phyloP scores from a whole-genome alignment of 2,888 invertebrate species.

The Agriopis leucophaearia region DNA sequence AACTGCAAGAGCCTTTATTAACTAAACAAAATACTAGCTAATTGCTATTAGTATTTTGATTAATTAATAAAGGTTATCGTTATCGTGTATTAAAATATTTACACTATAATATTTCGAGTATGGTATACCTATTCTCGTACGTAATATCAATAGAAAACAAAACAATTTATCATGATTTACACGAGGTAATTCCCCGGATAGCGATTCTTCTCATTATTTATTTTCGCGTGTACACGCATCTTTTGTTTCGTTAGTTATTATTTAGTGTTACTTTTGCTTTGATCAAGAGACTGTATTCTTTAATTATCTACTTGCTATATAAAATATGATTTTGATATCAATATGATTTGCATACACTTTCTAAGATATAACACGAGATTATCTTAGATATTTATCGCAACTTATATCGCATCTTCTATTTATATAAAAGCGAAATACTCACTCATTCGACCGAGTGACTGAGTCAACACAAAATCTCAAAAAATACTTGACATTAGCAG shows the following conservation, averaged over 20 bases:
- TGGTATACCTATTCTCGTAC: not conserved
- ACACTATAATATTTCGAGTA: not conserved
- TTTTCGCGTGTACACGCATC: conserved; percentile 38
- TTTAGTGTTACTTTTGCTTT: conserved; percentile 30
- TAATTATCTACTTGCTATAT: not conserved
- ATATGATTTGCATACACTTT: not conserved
- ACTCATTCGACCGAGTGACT: too few relatives aligned
- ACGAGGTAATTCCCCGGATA: conserved; percentile 43
- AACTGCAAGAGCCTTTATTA: too few relatives aligned
- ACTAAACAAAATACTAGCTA: too few relatives aligned
- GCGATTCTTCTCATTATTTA: conserved; percentile 47
- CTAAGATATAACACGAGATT: too few relatives aligned
- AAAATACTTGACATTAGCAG: too few relatives aligned
- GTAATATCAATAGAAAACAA: conserved; percentile 33
- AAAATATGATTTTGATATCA: not conserved
- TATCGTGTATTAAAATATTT: too few relatives aligned
- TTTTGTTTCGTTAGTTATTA: conserved; percentile 42
- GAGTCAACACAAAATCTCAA: too few relatives aligned
- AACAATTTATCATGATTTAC: conserved; percentile 43
- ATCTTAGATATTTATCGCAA: too few relatives aligned
- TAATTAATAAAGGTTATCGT: too few relatives aligned
- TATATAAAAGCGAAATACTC: too few relatives aligned
- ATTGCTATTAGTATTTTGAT: too few relatives aligned
- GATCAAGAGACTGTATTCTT: not conserved
- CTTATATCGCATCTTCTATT: too few relatives aligned